Evolutionary conservation across 2,888 invertebrate genomes (phyloP), one percentile per base, ranked within the genome.

Genomic region (Eilema depressum): DNA sequence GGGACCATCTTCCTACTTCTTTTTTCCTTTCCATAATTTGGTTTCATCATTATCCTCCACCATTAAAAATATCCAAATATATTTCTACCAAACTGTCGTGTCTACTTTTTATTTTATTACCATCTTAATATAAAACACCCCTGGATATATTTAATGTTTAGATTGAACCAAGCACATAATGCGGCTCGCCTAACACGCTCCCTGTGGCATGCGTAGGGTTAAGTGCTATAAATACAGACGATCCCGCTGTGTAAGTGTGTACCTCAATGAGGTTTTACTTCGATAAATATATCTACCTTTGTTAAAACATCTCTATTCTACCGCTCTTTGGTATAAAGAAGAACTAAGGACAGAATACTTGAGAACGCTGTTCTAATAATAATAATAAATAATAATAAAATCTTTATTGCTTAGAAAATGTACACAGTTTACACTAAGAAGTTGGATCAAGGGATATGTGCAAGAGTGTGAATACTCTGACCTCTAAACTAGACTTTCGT

Each of bases 151-250:
- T 70, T 56, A 62, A 37, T 26, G 59, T 67, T 23, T 63, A 53
- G 63, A 63, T 12, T 41, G 67, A 60, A 25, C 41, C 8, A 26
- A 25, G n/a, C 28, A 67, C 47, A 20, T 59, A 66, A 47, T 25
- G 28, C 23, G 66, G 63, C 26, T 33, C 26, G 41, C 62, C 41
- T 71, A 67, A 67, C 30, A 26, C 26, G 71, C 30, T 67, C 71
- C n/a, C 67, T 67, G 71, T 64, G 63, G 71, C 71, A 67, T 71
- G 60, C 26, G 56, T 47, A 63, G 71, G 71, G 71, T 71, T 71
- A 67, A 71, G 63, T 63, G 67, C 63, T 71, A 67, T 71, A 67
- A 67, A 67, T 67, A 67, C 59, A 59, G 14, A 47, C 33, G 64
- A 20, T 64, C 23, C 60, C 47, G 33, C 30, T 33, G 53, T 65